These are phyloP conservation scores for Melanotaenia boesemani DNA, from an alignment of 2,797 vertebrate species.

Conservation along the genomic window DNA sequence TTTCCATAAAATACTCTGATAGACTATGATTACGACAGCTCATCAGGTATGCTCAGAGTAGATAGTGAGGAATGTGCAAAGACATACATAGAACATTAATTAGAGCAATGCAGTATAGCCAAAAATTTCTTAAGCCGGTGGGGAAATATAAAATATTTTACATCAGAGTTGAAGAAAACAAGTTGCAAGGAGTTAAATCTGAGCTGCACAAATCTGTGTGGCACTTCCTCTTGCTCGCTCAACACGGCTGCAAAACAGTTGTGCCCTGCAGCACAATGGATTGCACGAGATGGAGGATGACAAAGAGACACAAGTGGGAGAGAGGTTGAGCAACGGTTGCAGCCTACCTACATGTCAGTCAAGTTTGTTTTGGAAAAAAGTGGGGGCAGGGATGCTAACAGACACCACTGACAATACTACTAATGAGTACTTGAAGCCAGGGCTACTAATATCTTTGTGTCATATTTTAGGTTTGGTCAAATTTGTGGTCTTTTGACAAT, in stretches of 20 bases:
- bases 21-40: neutral
- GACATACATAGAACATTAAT: slow-evolving; percentile 15
- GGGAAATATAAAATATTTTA: slow-evolving; percentile 8
- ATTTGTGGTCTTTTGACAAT: neutral
- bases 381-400: slow-evolving; percentile 47
- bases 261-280: slow-evolving; percentile 63
- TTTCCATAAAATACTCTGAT: neutral
- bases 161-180: slow-evolving; percentile 4
- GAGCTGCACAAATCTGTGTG: slow-evolving; percentile 13
- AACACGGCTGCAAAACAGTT: slow-evolving; percentile 48
- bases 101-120: slow-evolving; percentile 20
- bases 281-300: slow-evolving; percentile 39
- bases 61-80: neutral
- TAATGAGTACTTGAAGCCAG: slow-evolving; percentile 18
- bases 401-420: neutral
- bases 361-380: slow-evolving; percentile 73
- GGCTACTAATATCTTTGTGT: slow-evolving; percentile 12
- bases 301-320: slow-evolving; percentile 43
- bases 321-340: slow-evolving; percentile 67
- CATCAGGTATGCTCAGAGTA: neutral
- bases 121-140: slow-evolving; percentile 12
- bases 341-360: slow-evolving; percentile 62
- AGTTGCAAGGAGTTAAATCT: slow-evolving; percentile 33
- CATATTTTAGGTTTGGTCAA: neutral
- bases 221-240: slow-evolving; percentile 24